Base-by-base conservation (phyloP, 1,140 invertebrate species). In the Drosophila triauraria region DNA sequence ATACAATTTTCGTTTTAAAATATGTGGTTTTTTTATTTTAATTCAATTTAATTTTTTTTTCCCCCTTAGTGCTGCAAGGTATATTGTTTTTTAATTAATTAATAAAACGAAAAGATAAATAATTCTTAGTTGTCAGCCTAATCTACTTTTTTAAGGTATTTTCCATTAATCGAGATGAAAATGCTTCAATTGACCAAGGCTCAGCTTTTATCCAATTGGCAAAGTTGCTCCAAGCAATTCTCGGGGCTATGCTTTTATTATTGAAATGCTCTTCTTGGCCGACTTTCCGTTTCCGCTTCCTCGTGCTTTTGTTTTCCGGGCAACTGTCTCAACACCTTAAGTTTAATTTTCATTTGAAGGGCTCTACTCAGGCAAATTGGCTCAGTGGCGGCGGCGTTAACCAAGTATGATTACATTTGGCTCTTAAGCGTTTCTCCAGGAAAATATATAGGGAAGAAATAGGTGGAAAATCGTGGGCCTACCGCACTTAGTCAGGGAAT, bases 401-500 rank as follows among this genome's bases (percentile, higher is more conserved):
- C 61, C 64, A 54, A 78, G 68, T 82, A 84, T 20, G 20, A 20
- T 84, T 84, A 85, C 77, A 75, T 80, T 85, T 85, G 71, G 81
- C 72, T 84, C 63, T 80, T 83, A 83, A 83, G 81, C 82, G 80
- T 62, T 83, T 83, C 25, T 4, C 17, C 60, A 35, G 13, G 10
- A 35, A 50, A 40, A 9, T 32, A 32, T 9, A 32, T 9, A 32
- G 30, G 30, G 7, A 32, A 32, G 30, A 30, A 30, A 30, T 30
- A 0, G 10, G 6, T 1, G 9, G 7, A 61, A 61, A n/a, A 50
- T 51, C 35, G 40, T 17, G 56, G 53, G 13, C 9, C 46, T 46
- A 38, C 78, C 69, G 47, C 75, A 59, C 82, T 85, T 78, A 67
- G 74, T 56, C 74, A 65, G 68, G 59, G 75, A 87, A 86, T 87